phyloP scores from a whole-genome alignment of 2,113 vertebrate species.

The Psettodes erumei region DNA sequence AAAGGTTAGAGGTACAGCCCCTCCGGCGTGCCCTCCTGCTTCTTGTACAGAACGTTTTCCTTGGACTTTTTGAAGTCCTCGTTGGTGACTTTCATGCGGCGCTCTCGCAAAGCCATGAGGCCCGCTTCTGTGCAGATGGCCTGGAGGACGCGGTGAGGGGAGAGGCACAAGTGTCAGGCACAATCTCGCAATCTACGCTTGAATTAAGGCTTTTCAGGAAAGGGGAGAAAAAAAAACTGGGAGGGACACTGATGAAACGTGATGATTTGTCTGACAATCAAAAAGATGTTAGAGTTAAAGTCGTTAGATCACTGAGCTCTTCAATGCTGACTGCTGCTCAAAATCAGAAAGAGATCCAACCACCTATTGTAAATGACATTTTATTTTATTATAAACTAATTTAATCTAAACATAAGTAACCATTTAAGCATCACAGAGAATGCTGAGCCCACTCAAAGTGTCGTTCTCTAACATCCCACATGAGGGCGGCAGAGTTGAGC shows the following conservation, averaged over 20 bases:
- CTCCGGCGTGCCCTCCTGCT: slow-evolving; percentile 97
- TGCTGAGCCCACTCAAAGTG: neutral
- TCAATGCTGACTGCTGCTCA: too few relatives aligned
- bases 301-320: too few relatives aligned
- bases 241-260: too few relatives aligned
- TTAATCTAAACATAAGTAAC: neutral
- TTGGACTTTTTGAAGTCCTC: slow-evolving; percentile 99
- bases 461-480: slow-evolving; percentile 15
- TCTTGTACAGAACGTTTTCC: slow-evolving; percentile 98
- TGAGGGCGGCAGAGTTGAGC: slow-evolving; percentile 64
- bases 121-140: slow-evolving; percentile 99
- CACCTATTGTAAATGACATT: too few relatives aligned
- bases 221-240: too few relatives aligned
- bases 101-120: slow-evolving; percentile 94
- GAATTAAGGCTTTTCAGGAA: too few relatives aligned
- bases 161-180: neutral
- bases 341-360: too few relatives aligned
- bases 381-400: neutral
- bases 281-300: too few relatives aligned
- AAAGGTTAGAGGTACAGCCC: slow-evolving; percentile 86
- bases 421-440: neutral
- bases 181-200: too few relatives aligned
- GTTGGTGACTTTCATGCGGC: slow-evolving; percentile 99
- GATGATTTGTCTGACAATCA: too few relatives aligned
- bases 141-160: slow-evolving; percentile 72